phyloP scores from a whole-genome alignment of 1,140 invertebrate genomes.

The Calephelis virginiensis region DNA sequence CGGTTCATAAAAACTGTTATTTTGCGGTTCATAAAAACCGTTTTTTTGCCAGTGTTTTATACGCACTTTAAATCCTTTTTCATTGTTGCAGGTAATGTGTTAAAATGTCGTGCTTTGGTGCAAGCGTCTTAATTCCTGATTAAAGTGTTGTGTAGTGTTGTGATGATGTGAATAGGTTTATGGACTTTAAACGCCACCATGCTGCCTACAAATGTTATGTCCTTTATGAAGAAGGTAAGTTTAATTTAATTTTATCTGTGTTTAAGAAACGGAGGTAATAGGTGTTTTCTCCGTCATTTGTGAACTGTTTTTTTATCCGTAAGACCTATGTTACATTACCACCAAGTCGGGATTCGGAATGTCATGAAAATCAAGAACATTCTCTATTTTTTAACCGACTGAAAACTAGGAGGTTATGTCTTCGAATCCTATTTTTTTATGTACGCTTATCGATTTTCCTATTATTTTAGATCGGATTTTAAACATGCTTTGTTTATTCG shows the following conservation, averaged over 20 bases:
- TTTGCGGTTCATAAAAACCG: conserved; percentile 22
- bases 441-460: no score
- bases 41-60: conserved; percentile 13
- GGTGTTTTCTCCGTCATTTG: no score
- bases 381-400: no score
- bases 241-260: background rate
- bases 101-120: conserved; percentile 59
- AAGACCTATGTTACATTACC: no score
- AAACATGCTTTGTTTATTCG: no score
- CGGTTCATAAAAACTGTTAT: conserved; percentile 22
- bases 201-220: conserved; percentile 89
- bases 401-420: no score
- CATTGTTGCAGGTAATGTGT: conserved; percentile 47
- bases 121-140: conserved; percentile 57
- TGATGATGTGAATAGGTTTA: conserved; percentile 57
- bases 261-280: no score
- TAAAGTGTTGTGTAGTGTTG: conserved; percentile 45
- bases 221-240: conserved; percentile 90
- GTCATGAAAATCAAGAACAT: no score
- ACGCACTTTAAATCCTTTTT: conserved; percentile 26
- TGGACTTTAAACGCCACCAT: conserved; percentile 80
- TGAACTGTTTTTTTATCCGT: no score
- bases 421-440: no score
- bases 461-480: no score
- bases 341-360: no score